These are phyloP conservation scores for Exephanes ischioxanthus DNA, from an alignment of 2,888 invertebrate genomes.

Conservation along the genomic window DNA sequence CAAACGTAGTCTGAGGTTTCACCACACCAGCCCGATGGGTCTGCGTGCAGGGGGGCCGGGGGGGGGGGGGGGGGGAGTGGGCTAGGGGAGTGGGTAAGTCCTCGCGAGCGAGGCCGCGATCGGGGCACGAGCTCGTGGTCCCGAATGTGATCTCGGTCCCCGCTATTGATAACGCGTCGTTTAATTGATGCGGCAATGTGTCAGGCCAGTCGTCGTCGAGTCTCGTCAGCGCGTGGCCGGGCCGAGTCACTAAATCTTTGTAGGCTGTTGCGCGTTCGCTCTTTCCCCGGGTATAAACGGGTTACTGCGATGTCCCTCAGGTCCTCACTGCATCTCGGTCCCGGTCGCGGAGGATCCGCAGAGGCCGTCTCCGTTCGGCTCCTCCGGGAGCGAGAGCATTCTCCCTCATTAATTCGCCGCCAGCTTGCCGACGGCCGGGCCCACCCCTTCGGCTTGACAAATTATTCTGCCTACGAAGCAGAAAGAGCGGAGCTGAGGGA, in stretches of 20 bases:
- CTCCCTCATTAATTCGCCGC: slow-evolving; percentile 68
- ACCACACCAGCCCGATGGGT: too few relatives aligned
- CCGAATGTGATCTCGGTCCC: slow-evolving; percentile 40
- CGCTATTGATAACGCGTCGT: slow-evolving; percentile 67
- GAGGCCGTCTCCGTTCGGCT: slow-evolving; percentile 31
- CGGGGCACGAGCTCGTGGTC: slow-evolving; percentile 42
- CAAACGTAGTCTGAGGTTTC: neutral
- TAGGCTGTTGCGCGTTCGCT: slow-evolving; percentile 40
- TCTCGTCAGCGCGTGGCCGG: slow-evolving; percentile 40
- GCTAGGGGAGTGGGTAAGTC: neutral
- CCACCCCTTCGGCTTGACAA: slow-evolving; percentile 70
- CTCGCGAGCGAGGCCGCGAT: slow-evolving; percentile 35
- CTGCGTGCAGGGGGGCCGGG: neutral
- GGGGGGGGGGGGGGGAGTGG: neutral
- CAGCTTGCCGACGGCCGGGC: slow-evolving; percentile 69
- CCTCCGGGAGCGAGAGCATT: slow-evolving; percentile 53
- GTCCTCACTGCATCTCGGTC: neutral
- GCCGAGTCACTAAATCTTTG: slow-evolving; percentile 64
- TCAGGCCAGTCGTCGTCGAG: slow-evolving; percentile 46
- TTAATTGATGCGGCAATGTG: slow-evolving; percentile 68
- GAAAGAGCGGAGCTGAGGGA: slow-evolving; percentile 52
- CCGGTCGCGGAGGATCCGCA: neutral
- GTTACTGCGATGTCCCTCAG: neutral
- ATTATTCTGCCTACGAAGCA: slow-evolving; percentile 73
- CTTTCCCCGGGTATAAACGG: neutral